These are phyloP conservation scores for Chrysaora quinquecirrha DNA, from an alignment of 30 jellyfish, hydroid and myxozoan genomes.

Conservation along the genomic window DNA sequence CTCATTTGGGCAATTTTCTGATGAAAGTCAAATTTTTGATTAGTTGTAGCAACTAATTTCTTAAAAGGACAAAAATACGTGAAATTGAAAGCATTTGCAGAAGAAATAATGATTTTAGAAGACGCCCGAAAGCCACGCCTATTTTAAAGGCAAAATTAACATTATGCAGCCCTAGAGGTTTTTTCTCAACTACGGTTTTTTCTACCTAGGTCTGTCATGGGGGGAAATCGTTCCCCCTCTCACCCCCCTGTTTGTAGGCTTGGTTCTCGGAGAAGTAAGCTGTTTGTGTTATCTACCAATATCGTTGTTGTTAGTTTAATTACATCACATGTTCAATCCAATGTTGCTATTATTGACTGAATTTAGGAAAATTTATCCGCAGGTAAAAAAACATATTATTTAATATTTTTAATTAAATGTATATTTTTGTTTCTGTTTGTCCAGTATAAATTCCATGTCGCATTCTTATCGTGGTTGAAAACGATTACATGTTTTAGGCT, in stretches of 20 bases:
- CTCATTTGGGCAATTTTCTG: neutral
- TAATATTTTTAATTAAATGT: neutral
- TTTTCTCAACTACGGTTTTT: neutral
- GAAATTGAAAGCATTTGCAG: slow-evolving; percentile 1
- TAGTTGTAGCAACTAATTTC: neutral
- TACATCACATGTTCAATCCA: neutral
- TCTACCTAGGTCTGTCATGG: slow-evolving; percentile 5
- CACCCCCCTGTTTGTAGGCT: slow-evolving; percentile 7
- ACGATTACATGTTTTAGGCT: slow-evolving; percentile 1
- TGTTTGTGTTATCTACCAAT: neutral
- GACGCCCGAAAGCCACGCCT: slow-evolving; percentile 3
- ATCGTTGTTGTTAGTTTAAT: neutral
- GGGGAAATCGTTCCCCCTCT: neutral
- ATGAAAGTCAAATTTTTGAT: neutral
- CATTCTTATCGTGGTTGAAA: slow-evolving; percentile 1
- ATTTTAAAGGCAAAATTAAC: neutral
- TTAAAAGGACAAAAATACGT: neutral
- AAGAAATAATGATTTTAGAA: neutral
- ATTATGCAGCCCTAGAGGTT: slow-evolving; percentile 1
- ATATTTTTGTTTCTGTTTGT: neutral
- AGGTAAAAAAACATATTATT: neutral
- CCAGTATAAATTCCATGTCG: slow-evolving; percentile 2
- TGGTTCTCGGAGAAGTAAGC: slow-evolving; percentile 1
- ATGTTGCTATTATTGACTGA: neutral
- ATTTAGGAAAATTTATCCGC: neutral